These are phyloP conservation scores for Apeltes quadracus DNA, from an alignment of 2,113 vertebrate species.

Conservation along the genomic window DNA sequence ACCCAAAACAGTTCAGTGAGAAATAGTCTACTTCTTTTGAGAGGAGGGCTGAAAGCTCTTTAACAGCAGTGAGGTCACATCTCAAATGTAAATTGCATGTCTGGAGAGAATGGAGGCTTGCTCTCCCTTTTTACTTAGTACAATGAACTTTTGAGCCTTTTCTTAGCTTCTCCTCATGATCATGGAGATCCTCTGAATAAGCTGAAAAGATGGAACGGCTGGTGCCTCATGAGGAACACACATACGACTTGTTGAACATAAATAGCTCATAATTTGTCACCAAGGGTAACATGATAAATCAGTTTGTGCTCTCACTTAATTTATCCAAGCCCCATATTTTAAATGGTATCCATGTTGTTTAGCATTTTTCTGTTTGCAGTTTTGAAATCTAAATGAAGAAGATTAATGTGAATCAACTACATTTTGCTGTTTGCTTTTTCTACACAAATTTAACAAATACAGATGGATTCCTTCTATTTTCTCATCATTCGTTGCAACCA, in stretches of 20 bases:
- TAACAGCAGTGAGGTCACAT: constrained; percentile 7
- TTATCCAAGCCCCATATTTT: neutral
- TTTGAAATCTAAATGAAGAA: neutral
- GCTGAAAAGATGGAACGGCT: neutral
- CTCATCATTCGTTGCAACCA: neutral
- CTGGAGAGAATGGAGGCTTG: constrained; percentile 12
- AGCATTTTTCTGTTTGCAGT: neutral
- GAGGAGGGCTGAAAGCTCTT: constrained; percentile 23
- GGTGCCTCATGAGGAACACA: neutral
- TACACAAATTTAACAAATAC: neutral
- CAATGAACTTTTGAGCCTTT: constrained; percentile 34
- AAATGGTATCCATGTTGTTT: neutral
- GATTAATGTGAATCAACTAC: neutral
- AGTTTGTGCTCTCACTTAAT: neutral
- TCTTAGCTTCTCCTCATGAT: constrained; percentile 10
- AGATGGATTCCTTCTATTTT: neutral
- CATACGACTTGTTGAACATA: neutral
- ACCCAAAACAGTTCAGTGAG: constrained; percentile 5
- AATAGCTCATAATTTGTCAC: neutral
- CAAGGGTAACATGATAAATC: neutral
- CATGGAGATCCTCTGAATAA: neutral
- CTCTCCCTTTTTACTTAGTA: constrained; percentile 17
- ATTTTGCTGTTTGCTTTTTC: neutral
- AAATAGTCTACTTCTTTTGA: constrained; percentile 26
- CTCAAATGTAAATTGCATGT: constrained; percentile 25